phyloP scores from a whole-genome alignment of 2,113 vertebrate species.

The Rhipidura dahli region DNA sequence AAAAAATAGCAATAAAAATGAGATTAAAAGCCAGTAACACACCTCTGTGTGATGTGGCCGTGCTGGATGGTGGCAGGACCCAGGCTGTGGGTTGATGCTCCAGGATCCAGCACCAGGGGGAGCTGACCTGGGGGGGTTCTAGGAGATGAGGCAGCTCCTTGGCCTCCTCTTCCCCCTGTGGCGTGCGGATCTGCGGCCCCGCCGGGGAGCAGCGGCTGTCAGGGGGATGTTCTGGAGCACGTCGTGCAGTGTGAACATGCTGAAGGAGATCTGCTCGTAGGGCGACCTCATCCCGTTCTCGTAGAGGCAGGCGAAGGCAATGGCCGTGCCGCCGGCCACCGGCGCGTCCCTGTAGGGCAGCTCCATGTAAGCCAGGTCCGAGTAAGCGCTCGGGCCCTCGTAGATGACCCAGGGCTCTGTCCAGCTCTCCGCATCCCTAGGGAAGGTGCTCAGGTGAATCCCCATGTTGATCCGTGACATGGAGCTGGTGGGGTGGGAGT shows the following conservation, averaged over 20 bases:
- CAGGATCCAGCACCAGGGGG: accelerated
- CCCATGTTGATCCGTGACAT: slow-evolving; percentile 83
- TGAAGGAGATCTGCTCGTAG: slow-evolving; percentile 92
- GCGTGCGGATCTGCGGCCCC: accelerated
- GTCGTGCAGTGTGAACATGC: slow-evolving; percentile 86
- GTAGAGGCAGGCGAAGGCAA: slow-evolving; percentile 86
- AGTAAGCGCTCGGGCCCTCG: slow-evolving; percentile 91
- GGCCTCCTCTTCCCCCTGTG: accelerated
- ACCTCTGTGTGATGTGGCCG: accelerated
- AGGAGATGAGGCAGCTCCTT: not conserved
- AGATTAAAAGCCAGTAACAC: not conserved
- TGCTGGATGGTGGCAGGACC: accelerated
- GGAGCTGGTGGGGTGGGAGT: slow-evolving; percentile 85
- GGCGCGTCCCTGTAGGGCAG: slow-evolving; percentile 53
- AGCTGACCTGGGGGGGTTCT: not conserved
- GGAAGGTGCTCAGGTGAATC: slow-evolving; percentile 83
- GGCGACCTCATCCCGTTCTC: slow-evolving; percentile 83
- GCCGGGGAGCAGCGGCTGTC: accelerated
- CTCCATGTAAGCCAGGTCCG: slow-evolving; percentile 86
- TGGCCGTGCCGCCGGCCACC: not conserved
- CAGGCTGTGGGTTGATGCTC: not conserved
- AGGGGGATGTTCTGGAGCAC: slow-evolving; percentile 84
- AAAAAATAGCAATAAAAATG: not conserved
- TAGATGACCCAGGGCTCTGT: slow-evolving; percentile 91
- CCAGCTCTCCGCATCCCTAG: slow-evolving; percentile 88